Evolutionary conservation across 1,140 invertebrate species (phyloP), one percentile per base, ranked within the genome.

Genomic region (Cephus cinctus): DNA sequence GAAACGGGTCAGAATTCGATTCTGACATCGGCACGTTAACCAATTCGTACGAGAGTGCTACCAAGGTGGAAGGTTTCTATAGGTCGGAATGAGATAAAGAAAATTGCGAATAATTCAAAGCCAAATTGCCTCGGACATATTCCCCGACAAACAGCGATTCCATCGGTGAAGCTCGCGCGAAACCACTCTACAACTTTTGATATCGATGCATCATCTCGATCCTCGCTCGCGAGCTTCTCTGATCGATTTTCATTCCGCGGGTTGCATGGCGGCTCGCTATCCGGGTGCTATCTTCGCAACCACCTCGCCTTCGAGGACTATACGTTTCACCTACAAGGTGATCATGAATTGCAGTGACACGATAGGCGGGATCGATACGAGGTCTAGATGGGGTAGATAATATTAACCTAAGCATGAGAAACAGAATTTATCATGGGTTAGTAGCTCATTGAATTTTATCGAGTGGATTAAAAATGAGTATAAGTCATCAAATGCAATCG

Each of bases 161-260:
- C 58, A 63, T 68, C 64, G 58, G 23, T 22, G 52, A 39, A 45
- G 20, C n/a, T 31, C 31, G 68, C 67, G 70, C 58, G 63, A 73
- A 73, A 69, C 64, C 69, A 72, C 68, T 72, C 70, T 63, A 59
- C 68, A 69, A 67, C 61, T 74, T 70, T 70, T 71, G 64, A 74
- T 76, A 75, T 75, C 73, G 69, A 73, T 71, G 73, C 70, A 75
- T 75, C 73, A 75, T 75, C 73, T 73, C 67, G 64, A 70, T 70
- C 61, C 67, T 63, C 63, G 67, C 65, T 61, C 65, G 34, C 61
- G 64, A 57, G 50, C 39, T 65, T 69, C 63, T 63, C 65, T 67
- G 73, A 74, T 74, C 73, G 70, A 73, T 75, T 75, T 74, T 72
- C 71, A 73, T 75, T 73, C 64, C 69, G 62, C 63, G 63, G 58